phyloP scores from a whole-genome alignment of 2,797 vertebrate species.

The Paratrypauchen microcephalus region DNA sequence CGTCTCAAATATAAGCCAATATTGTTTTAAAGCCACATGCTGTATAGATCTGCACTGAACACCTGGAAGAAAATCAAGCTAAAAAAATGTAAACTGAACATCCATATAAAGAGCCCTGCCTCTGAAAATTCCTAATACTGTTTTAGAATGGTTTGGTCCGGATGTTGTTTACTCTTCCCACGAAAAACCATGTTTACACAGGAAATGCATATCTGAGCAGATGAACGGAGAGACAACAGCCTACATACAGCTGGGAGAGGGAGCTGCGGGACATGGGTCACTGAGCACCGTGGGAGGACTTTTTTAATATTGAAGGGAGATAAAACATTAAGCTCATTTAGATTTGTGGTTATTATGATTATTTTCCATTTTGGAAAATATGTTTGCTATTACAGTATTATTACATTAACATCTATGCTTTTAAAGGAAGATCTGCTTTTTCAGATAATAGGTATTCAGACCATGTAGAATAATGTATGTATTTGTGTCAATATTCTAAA shows the following conservation, averaged over 20 bases:
- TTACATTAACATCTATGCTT: neutral
- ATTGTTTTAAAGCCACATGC: neutral
- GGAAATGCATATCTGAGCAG: slow-evolving; percentile 52
- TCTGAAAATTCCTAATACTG: slow-evolving; percentile 11
- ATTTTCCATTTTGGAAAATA: neutral
- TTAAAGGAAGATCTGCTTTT: too few relatives aligned
- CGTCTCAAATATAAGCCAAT: neutral
- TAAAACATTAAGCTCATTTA: neutral
- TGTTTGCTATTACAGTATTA: neutral
- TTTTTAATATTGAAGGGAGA: neutral
- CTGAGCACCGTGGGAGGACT: slow-evolving; percentile 44
- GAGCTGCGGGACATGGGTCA: slow-evolving; percentile 43
- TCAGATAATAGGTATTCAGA: neutral
- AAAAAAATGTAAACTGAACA: slow-evolving; percentile 36
- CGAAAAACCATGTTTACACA: slow-evolving; percentile 42
- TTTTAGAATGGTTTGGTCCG: slow-evolving; percentile 48
- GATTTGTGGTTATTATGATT: neutral
- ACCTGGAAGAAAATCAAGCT: slow-evolving; percentile 33
- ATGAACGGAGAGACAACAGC: slow-evolving; percentile 40
- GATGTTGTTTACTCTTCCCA: slow-evolving; percentile 48
- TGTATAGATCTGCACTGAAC: slow-evolving; percentile 21
- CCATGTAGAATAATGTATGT: neutral
- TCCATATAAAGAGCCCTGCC: neutral
- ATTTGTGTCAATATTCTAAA: neutral
- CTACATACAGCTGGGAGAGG: slow-evolving; percentile 69